phyloP scores from a whole-genome alignment of 2,888 invertebrate species.

The Drosophila pseudotakahashii region DNA sequence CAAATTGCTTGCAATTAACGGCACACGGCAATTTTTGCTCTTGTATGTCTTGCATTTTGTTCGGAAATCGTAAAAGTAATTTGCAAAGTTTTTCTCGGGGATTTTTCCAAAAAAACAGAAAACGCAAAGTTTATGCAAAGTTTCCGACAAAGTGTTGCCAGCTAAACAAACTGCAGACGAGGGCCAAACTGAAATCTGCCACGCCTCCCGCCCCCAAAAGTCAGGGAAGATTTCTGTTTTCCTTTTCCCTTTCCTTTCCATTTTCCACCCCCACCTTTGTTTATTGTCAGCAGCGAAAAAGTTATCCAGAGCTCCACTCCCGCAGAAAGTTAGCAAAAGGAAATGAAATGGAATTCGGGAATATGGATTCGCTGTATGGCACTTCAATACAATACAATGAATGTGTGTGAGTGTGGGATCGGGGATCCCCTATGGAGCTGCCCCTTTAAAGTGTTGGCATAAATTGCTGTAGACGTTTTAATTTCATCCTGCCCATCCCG shows the following conservation, averaged over 20 bases:
- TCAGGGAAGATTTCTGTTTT: slow-evolving; percentile 29
- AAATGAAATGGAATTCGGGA: slow-evolving; percentile 68
- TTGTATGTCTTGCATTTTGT: slow-evolving; percentile 36
- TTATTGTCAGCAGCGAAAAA: slow-evolving; percentile 66
- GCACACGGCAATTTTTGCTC: slow-evolving; percentile 31
- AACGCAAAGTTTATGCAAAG: slow-evolving; percentile 60
- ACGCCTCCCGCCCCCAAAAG: background rate
- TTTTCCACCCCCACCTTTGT: slow-evolving; percentile 47
- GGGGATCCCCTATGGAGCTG: slow-evolving; percentile 1
- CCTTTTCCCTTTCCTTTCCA: slow-evolving; percentile 5
- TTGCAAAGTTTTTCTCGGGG: slow-evolving; percentile 50
- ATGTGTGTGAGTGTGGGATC: background rate
- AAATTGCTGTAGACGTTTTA: slow-evolving; percentile 50
- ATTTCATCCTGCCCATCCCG: slow-evolving; percentile 25
- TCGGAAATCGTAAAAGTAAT: slow-evolving; percentile 60
- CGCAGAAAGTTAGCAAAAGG: slow-evolving; percentile 50
- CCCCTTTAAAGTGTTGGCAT: slow-evolving; percentile 53
- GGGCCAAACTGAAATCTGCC: slow-evolving; percentile 24
- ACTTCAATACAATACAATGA: slow-evolving; percentile 17
- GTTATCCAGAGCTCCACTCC: slow-evolving; percentile 20
- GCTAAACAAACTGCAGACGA: slow-evolving; percentile 70
- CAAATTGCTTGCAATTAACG: slow-evolving; percentile 75
- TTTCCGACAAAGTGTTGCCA: slow-evolving; percentile 74
- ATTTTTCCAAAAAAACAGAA: slow-evolving; percentile 29
- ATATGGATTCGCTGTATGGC: slow-evolving; percentile 50